Evolutionary conservation across 2,888 invertebrate genomes (phyloP).

Genomic region (Euplagia quadripunctaria): DNA sequence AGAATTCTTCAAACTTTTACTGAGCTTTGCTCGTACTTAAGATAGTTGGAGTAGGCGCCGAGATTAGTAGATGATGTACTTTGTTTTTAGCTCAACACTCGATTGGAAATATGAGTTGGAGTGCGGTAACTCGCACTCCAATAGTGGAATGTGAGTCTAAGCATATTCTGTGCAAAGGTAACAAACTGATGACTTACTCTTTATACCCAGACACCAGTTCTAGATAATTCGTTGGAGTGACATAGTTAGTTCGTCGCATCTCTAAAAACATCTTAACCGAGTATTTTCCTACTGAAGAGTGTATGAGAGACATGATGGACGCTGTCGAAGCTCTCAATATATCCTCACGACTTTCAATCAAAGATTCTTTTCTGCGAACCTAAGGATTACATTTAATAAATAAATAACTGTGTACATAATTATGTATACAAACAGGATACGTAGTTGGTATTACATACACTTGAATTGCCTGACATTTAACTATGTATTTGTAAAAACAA

Average conservation of each 20-base stretch:
- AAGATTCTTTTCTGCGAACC: conserved; percentile 77
- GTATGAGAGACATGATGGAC: conserved; percentile 93
- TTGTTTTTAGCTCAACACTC: too few species aligned
- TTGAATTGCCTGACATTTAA: too few species aligned
- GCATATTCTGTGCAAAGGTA: too few species aligned
- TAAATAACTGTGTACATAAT: background rate
- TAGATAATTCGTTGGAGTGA: conserved; percentile 95
- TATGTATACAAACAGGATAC: too few species aligned
- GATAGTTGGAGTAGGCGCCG: too few species aligned
- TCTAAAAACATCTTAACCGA: conserved; percentile 92
- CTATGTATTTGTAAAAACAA: background rate
- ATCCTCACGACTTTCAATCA: conserved; percentile 87
- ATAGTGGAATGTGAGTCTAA: too few species aligned
- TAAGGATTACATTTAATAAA: conserved; percentile 31
- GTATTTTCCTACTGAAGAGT: conserved; percentile 92
- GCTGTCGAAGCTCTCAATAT: conserved; percentile 90
- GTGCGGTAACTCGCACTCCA: too few species aligned
- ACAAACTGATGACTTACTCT: conserved; percentile 83
- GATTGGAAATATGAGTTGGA: too few species aligned
- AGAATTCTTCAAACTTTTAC: too few species aligned
- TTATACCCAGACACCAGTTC: conserved; percentile 95
- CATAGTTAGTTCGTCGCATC: conserved; percentile 94
- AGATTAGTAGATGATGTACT: too few species aligned
- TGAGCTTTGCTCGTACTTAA: too few species aligned
- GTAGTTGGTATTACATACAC: too few species aligned